phyloP scores from a whole-genome alignment of 2,888 invertebrate species.

The Torymus tubicola region DNA sequence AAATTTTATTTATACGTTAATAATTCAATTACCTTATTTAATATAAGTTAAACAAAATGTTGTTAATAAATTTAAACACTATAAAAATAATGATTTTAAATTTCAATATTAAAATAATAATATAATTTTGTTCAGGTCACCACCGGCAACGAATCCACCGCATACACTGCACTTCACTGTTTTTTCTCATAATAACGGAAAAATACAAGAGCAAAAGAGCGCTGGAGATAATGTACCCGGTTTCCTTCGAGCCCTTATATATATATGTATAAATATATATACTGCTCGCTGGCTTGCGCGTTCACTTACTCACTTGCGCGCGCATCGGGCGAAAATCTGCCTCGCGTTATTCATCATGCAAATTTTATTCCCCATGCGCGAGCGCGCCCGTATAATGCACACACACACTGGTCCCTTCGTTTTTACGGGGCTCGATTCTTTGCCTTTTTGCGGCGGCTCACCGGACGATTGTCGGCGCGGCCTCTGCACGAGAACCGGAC shows the following conservation, averaged over 20 bases:
- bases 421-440: constrained; percentile 30
- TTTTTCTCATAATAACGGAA: constrained; percentile 18
- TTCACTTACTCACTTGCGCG: not conserved
- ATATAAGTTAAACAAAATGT: no score
- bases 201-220: not conserved
- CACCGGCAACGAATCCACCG: not conserved
- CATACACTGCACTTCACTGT: not conserved
- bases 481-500: constrained; percentile 2
- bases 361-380: constrained; percentile 45
- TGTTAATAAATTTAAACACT: no score
- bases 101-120: not conserved
- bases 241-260: constrained; percentile 20
- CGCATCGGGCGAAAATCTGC: constrained; percentile 33
- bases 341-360: constrained; percentile 50
- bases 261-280: no score
- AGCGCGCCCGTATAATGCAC: constrained; percentile 41
- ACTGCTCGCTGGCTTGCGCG: no score
- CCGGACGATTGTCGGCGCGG: not conserved
- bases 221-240: constrained; percentile 14
- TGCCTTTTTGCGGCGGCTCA: not conserved
- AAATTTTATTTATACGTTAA: no score
- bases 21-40: no score
- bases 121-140: not conserved
- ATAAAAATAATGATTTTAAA: no score
- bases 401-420: not conserved